Evolutionary conservation across 2,888 invertebrate species (phyloP).

Genomic region (Arge pagana): DNA sequence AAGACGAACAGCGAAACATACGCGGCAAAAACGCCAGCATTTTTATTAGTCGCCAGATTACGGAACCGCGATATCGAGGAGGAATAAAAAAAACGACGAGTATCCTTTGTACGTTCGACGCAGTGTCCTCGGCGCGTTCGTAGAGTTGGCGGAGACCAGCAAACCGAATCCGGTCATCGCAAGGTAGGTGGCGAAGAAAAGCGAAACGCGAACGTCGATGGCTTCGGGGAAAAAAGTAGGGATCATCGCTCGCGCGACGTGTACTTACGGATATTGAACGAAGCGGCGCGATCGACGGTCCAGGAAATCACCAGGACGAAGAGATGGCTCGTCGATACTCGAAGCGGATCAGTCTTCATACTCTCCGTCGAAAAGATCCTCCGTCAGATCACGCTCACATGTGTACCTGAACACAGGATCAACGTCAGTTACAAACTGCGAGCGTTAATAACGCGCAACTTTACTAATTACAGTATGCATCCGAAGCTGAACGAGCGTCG

Average conservation of each 20-base stretch:
- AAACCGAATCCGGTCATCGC: too few species aligned
- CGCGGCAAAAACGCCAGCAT: too few species aligned
- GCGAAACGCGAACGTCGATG: background rate
- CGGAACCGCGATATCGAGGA: too few species aligned
- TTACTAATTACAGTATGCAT: constrained; percentile 5
- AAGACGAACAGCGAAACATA: too few species aligned
- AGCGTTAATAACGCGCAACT: background rate
- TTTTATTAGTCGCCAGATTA: too few species aligned
- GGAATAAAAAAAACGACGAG: too few species aligned
- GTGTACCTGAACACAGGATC: background rate
- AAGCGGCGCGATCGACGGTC: constrained; percentile 35
- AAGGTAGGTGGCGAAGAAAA: background rate
- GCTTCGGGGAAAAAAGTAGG: too few species aligned
- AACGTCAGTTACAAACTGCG: background rate
- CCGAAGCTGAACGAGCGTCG: background rate
- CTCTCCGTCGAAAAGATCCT: constrained; percentile 30
- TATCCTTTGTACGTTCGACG: too few species aligned
- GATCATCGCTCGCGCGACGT: too few species aligned
- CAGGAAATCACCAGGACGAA: constrained; percentile 42
- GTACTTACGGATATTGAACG: constrained; percentile 7
- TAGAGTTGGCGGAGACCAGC: too few species aligned
- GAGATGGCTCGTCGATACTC: constrained; percentile 42
- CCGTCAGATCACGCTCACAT: background rate
- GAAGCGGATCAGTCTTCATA: constrained; percentile 52
- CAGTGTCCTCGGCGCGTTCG: too few species aligned